Percentiles rank a stretch among this genome's conserved stretches.
phyloP scores from a whole-genome alignment of 2,888 invertebrate species.

The Acanthococcus lagerstroemiae region DNA sequence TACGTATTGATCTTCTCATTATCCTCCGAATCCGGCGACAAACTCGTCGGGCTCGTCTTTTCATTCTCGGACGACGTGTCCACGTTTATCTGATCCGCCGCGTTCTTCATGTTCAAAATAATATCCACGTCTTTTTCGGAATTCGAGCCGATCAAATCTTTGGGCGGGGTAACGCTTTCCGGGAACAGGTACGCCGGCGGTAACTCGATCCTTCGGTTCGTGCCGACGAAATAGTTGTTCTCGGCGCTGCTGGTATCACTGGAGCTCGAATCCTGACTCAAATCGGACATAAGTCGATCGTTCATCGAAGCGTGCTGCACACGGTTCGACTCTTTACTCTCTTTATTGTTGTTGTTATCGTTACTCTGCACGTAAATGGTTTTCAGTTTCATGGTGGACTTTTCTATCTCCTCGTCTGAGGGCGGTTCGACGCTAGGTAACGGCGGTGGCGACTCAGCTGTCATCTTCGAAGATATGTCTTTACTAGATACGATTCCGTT shows the following conservation, averaged over 20 bases:
- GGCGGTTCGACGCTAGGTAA: conserved; percentile 35
- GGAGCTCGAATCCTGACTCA: conserved; percentile 25
- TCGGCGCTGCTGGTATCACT: conserved; percentile 20
- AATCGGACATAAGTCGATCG: conserved; percentile 22
- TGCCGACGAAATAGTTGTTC: conserved; percentile 17
- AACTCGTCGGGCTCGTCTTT: conserved; percentile 17
- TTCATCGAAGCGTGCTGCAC: conserved; percentile 8
- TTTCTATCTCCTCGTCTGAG: conserved; percentile 31
- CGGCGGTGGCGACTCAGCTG: conserved; percentile 32
- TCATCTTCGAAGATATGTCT: background rate
- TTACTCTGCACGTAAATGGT: conserved; percentile 29
- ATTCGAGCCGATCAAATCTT: conserved; percentile 45
- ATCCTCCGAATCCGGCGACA: conserved; percentile 27
- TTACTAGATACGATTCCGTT: conserved; percentile 6
- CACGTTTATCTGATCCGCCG: conserved; percentile 16
- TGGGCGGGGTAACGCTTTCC: conserved; percentile 56
- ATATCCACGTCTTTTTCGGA: conserved; percentile 20
- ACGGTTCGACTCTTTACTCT: conserved; percentile 1
- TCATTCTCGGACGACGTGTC: conserved; percentile 28
- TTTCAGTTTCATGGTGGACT: conserved; percentile 19
- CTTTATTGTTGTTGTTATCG: conserved; percentile 15
- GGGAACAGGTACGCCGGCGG: conserved; percentile 72
- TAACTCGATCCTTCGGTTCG: conserved; percentile 60
- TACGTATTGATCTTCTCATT: conserved; percentile 11
- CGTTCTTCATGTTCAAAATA: conserved; percentile 16